These are phyloP conservation scores for Eospalax fontanierii DNA, from an alignment of 2,797 vertebrate species.

Conservation along the genomic window DNA sequence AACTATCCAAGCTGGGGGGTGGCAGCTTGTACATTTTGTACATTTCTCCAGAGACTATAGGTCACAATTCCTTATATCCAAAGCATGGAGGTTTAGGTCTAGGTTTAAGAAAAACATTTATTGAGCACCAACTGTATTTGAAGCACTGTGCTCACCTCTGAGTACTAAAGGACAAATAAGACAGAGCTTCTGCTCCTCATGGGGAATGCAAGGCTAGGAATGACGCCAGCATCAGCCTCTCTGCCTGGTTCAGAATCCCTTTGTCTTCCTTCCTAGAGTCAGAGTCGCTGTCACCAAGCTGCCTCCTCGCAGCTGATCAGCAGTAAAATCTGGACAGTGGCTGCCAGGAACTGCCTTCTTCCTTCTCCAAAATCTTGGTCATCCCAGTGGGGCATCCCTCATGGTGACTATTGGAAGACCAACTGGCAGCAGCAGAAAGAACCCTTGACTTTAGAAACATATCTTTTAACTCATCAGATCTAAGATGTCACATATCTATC, in stretches of 20 bases:
- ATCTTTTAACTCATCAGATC: not conserved
- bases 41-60: not conserved
- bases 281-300: not conserved
- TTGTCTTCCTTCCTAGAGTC: not conserved
- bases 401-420: rapidly evolving
- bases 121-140: not conserved
- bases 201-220: not conserved
- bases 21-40: no score
- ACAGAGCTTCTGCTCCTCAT: not conserved
- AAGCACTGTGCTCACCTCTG: not conserved
- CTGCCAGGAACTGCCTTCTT: not conserved
- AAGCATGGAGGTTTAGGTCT: not conserved
- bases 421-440: not conserved
- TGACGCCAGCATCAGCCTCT: not conserved
- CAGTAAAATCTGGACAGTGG: not conserved
- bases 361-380: not conserved
- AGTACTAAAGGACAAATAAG: not conserved
- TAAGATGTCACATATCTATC: not conserved
- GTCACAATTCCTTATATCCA: not conserved
- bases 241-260: no score
- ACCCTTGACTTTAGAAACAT: not conserved
- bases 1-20: not conserved
- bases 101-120: not conserved
- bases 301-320: not conserved
- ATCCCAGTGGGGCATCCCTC: not conserved